Conservation (phyloP, 2,888 invertebrate species). For the Torymus auratus region DNA sequence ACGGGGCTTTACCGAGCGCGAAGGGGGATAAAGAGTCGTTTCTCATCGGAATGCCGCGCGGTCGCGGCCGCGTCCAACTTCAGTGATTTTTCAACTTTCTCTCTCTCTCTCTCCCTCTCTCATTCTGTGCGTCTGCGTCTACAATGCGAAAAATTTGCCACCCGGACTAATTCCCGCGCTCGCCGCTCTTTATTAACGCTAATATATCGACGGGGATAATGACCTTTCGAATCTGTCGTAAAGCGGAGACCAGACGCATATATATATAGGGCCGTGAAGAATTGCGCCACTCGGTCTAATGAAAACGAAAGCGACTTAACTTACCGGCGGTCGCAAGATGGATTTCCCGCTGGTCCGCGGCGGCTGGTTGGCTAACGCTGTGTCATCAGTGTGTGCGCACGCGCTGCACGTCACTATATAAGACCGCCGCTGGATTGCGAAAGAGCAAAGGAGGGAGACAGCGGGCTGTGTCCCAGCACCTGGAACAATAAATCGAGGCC, state of each 20-base stretch:
- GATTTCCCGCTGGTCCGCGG: conserved; percentile 3
- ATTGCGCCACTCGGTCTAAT: conserved; percentile 11
- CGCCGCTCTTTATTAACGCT: conserved; percentile 44
- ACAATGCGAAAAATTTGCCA: conserved; percentile 50
- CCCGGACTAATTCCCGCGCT: conserved; percentile 25
- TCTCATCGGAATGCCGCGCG: conserved; percentile 64
- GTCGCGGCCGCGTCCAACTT: conserved; percentile 58
- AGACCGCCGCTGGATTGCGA: background rate
- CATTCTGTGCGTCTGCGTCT: background rate
- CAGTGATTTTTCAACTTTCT: conserved; percentile 64
- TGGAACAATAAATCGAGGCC: conserved; percentile 17
- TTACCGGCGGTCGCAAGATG: conserved; percentile 35
- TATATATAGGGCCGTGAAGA: background rate
- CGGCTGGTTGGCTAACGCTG: background rate
- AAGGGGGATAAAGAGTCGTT: conserved; percentile 62
- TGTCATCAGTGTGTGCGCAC: background rate
- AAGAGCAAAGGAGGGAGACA: too few species aligned
- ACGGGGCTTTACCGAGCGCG: conserved; percentile 69
- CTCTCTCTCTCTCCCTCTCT: background rate
- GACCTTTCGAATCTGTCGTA: conserved; percentile 12
- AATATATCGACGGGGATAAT: conserved; percentile 45
- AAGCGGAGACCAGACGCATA: background rate
- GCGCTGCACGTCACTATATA: background rate
- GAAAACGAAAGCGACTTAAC: conserved; percentile 42
- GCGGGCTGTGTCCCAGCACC: background rate